Evolutionary conservation across 2,888 invertebrate species (phyloP), one percentile per base, ranked within the genome.

Genomic region (Byasa hedistus): DNA sequence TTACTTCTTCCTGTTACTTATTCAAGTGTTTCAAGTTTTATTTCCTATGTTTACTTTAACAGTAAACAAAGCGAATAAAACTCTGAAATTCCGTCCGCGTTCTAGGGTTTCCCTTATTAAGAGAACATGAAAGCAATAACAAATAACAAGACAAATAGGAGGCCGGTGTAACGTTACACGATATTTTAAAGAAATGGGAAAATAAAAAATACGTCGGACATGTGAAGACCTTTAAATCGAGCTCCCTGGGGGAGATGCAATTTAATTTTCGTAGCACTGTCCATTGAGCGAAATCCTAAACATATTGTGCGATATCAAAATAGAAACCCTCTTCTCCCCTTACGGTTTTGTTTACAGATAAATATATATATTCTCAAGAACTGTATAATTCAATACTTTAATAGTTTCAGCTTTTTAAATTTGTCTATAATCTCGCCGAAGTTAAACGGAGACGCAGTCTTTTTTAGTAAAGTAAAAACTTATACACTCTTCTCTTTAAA

Each of bases 241-340:
- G 73, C 73, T 72, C 79, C 78, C 78, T 71, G 52, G 69, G 79
- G 87, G 83, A 78, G 81, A 77, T 76, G 73, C 85, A 89, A 91
- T 91, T 91, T 89, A 89, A 90, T 91, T 90, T 88, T 77, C 79
- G 75, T 73, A 78, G 83, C 86, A 84, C 87, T 81, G 79, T 78
- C 81, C 79, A 85, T 86, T 85, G 86, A 85, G 84, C 82, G 87
- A 86, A 91, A 90, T 89, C 86, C 83, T 79, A 86, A 89, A 86
- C 89, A 89, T 88, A 89, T 86, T 85, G 89, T 82, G 80, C 72
- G 76, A 78, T 78, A 79, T 74, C 73, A 77, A 81, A 84, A 79
- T 79, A 82, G n/a, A 89, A 84, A 86, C 89, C 83, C 89, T 84
- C 77, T 79, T 76, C 84, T 80, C 82, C 82, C 81, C 77, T 75